A percentile compares a stretch with the other conserved stretches of the same genome.
Conservation (phyloP, 1,140 invertebrate genomes). For the Macrotrachela quadricornifera region DNA sequence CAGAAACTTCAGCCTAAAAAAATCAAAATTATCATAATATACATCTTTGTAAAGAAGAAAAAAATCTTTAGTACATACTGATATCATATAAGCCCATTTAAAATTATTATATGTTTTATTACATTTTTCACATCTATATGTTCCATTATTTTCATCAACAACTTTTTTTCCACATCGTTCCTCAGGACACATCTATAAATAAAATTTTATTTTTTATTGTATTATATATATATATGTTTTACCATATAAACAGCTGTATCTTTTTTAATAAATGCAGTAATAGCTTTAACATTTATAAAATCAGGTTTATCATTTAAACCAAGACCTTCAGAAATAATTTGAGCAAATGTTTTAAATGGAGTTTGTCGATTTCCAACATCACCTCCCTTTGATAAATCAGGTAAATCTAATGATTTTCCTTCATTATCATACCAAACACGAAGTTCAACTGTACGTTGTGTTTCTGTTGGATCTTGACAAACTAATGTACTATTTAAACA, state of each 20-base stretch:
- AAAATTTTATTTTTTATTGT: background rate
- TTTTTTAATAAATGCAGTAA: conserved; percentile 43
- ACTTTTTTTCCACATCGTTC: conserved; percentile 75
- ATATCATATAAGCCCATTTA: conserved; percentile 39
- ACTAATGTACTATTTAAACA: conserved; percentile 22
- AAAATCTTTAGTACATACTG: too few species aligned
- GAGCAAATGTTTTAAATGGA: conserved; percentile 44
- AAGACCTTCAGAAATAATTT: conserved; percentile 40
- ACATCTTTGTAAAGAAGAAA: too few species aligned
- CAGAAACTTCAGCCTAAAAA: conserved; percentile 26
- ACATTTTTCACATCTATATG: conserved; percentile 84
- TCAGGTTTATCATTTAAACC: conserved; percentile 45
- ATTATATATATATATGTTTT: too few species aligned
- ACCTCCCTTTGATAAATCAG: conserved; percentile 9
- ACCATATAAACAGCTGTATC: conserved; percentile 57
- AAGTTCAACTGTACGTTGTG: conserved; percentile 30
- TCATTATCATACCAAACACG: conserved; percentile 72
- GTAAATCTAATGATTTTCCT: conserved; percentile 26
- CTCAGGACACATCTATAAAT: conserved; percentile 52
- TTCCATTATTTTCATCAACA: conserved; percentile 59
- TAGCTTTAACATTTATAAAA: conserved; percentile 49
- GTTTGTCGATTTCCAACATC: conserved; percentile 14
- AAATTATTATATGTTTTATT: conserved; percentile 56
- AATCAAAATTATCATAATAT: too few species aligned
- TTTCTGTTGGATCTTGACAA: conserved; percentile 16